Percentiles rank a stretch among this genome's conserved stretches.
Conservation (phyloP, 2,797 vertebrate genomes). For the Xenentodon cancila region DNA sequence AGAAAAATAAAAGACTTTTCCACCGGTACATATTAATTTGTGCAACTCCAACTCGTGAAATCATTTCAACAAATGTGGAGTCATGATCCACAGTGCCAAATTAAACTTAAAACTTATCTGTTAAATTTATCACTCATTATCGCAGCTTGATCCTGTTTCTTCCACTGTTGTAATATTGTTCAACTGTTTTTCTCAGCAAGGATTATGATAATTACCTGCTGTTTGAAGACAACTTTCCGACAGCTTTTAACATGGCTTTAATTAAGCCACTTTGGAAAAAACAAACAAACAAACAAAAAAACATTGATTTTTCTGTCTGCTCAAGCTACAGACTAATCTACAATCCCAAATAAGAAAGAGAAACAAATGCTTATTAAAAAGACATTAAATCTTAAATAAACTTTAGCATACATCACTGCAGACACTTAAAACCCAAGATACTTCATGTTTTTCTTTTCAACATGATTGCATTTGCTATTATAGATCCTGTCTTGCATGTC, state of each 20-base stretch:
- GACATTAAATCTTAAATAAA: no score
- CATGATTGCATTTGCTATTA: no score
- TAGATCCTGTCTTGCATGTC: no score
- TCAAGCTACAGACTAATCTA: conserved; percentile 1
- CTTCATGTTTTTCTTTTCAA: no score
- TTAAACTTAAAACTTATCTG: neutral
- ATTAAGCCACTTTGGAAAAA: conserved; percentile 6
- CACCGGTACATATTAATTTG: neutral
- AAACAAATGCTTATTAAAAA: no score
- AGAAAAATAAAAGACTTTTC: no score
- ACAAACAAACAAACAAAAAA: no score
- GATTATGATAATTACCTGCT: conserved; percentile 3
- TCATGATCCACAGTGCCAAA: neutral
- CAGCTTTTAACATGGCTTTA: conserved; percentile 4
- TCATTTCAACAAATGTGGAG: neutral
- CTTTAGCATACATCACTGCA: no score
- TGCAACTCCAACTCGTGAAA: neutral
- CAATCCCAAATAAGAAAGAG: neutral
- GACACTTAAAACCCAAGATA: no score
- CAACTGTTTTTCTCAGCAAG: neutral
- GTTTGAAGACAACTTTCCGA: neutral
- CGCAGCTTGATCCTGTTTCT: neutral
- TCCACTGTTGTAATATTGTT: conserved; percentile 2
- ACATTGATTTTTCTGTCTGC: conserved; percentile 12
- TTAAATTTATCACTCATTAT: conserved; percentile 8